Evolutionary conservation across 2,113 vertebrate species (phyloP).

Genomic region (zebrafish (Danio rerio)): DNA sequence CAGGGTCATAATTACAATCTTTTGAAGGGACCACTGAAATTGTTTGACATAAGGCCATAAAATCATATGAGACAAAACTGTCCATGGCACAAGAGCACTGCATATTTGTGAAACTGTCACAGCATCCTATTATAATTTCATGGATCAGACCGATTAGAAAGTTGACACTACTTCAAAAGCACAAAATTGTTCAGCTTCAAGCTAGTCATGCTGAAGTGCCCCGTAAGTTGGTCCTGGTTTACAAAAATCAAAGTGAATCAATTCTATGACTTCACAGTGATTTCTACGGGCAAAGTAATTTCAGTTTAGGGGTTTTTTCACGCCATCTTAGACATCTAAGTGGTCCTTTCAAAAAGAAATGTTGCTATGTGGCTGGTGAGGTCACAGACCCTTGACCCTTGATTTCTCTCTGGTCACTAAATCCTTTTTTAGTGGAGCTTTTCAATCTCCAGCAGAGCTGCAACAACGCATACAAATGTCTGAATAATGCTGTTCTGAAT

Average conservation of each 20-base stretch:
- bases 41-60: not conserved
- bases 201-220: constrained; percentile 23
- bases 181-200: constrained; percentile 27
- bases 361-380: constrained; percentile 23
- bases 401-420: constrained; percentile 30
- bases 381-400: constrained; percentile 30
- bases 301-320: constrained; percentile 35
- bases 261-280: constrained; percentile 21
- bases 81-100: not conserved
- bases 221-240: constrained; percentile 9
- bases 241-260: constrained; percentile 30
- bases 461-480: not conserved
- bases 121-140: constrained; percentile 37
- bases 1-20: not conserved
- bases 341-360: constrained; percentile 15
- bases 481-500: constrained; percentile 1
- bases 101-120: constrained; percentile 35
- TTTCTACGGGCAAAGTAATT: constrained; percentile 21
- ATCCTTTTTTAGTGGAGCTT: constrained; percentile 36
- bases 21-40: not conserved
- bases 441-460: constrained; percentile 9
- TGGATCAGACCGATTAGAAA: not conserved
- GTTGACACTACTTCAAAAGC: constrained; percentile 42
- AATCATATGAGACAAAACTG: not conserved
- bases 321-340: constrained; percentile 39